Evolutionary conservation across 2,113 vertebrate species (phyloP).

Genomic region (Tauraco erythrolophus): DNA sequence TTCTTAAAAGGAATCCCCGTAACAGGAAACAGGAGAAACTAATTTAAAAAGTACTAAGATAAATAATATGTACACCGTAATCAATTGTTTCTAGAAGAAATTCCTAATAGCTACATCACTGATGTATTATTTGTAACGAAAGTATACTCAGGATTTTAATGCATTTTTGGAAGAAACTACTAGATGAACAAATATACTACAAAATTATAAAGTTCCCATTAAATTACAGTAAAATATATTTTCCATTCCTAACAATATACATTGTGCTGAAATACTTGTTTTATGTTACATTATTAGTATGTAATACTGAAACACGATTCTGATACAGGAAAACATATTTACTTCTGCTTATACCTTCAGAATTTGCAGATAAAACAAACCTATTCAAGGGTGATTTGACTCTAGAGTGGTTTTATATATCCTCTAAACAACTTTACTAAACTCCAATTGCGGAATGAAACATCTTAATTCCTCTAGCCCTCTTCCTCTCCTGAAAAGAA

Average conservation of each 20-base stretch:
- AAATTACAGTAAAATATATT: not conserved
- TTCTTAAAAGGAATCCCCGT: not conserved
- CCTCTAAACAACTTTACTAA: slow-evolving; percentile 50
- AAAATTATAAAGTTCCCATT: not conserved
- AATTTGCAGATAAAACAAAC: slow-evolving; percentile 10
- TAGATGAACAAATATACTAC: not conserved
- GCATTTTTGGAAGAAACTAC: not conserved
- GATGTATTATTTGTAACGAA: not conserved
- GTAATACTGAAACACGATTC: not conserved
- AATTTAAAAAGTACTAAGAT: not conserved
- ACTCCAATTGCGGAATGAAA: slow-evolving; percentile 20
- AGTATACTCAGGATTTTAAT: not conserved
- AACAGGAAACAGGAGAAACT: slow-evolving; percentile 9
- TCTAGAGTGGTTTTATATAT: slow-evolving; percentile 34
- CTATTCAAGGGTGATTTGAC: slow-evolving; percentile 2
- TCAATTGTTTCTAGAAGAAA: not conserved
- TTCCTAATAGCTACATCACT: not conserved
- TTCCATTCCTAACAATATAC: not conserved
- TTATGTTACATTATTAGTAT: not conserved
- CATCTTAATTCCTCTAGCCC: slow-evolving; percentile 24
- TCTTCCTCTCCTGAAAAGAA: slow-evolving; percentile 46
- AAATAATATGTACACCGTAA: not conserved
- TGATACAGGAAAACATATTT: slow-evolving; percentile 14
- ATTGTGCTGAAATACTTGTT: not conserved
- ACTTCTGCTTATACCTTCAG: not conserved